Evolutionary conservation across 1,140 invertebrate genomes (phyloP).

Genomic region (Ostrea edulis): DNA sequence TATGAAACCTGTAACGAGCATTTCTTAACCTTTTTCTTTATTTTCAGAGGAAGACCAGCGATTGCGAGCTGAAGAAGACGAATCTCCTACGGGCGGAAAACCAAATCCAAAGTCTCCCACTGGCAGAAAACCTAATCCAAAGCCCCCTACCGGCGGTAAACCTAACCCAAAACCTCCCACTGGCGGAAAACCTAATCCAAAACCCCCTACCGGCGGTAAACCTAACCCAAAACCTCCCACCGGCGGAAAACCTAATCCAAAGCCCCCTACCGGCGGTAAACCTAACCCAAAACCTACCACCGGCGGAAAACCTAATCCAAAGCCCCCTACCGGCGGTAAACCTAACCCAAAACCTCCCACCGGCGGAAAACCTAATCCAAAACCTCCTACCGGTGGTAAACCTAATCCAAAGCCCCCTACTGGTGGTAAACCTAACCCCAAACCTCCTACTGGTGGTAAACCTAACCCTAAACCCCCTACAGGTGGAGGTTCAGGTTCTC

Average conservation of each 20-base stretch:
- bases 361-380: background rate
- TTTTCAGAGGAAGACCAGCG: background rate
- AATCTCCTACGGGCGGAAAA: background rate
- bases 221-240: constrained; percentile 39
- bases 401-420: constrained; percentile 40
- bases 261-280: background rate
- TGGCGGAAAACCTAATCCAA: constrained; percentile 15
- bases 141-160: background rate
- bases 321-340: background rate
- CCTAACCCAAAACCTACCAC: constrained; percentile 39
- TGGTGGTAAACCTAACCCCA: background rate
- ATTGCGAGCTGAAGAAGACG: constrained; percentile 6
- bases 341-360: constrained; percentile 39
- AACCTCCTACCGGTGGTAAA: constrained; percentile 4
- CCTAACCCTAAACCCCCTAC: background rate
- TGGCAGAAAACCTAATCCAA: background rate
- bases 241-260: background rate
- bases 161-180: background rate
- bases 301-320: background rate
- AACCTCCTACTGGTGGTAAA: background rate
- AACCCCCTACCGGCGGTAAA: constrained; percentile 1
- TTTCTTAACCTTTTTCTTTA: background rate
- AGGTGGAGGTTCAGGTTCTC: background rate
- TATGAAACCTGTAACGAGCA: background rate
- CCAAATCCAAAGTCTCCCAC: background rate